Conservation (phyloP, 2,797 vertebrate species). For the Squalus acanthias region DNA sequence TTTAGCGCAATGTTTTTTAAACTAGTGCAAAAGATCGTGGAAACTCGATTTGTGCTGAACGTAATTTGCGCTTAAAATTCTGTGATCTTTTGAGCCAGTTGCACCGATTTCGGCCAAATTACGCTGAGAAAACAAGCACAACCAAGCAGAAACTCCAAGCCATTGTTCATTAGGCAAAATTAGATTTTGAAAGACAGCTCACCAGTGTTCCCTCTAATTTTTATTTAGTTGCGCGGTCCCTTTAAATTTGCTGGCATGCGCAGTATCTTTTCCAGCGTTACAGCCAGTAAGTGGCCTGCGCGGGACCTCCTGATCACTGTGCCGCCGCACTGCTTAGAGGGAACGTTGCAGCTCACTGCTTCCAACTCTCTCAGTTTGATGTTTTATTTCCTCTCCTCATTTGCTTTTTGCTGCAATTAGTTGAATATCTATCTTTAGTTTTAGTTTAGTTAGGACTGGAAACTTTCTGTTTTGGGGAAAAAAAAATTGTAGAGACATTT, state of each 20-base stretch:
- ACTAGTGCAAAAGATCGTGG: neutral
- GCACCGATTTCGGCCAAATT: neutral
- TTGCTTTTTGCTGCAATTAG: neutral
- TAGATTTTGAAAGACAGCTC: neutral
- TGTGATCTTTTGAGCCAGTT: neutral
- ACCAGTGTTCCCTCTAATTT: too few species aligned
- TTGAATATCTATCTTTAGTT: neutral
- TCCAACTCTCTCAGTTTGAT: neutral
- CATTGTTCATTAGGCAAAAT: neutral
- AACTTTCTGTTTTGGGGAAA: neutral
- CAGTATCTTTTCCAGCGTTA: too few species aligned
- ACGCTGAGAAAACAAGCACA: neutral
- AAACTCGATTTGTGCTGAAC: neutral
- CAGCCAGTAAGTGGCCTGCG: too few species aligned
- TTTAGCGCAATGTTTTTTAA: neutral
- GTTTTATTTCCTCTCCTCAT: neutral
- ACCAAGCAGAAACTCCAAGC: neutral
- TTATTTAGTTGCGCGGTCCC: too few species aligned
- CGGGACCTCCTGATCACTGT: too few species aligned
- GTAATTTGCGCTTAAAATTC: neutral
- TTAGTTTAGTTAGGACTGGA: neutral
- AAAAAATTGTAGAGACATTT: neutral
- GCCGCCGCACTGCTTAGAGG: too few species aligned
- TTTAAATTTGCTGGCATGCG: too few species aligned
- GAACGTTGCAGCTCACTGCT: neutral